Conservation (phyloP, 2,797 vertebrate species). For the Myotis myotis region DNA sequence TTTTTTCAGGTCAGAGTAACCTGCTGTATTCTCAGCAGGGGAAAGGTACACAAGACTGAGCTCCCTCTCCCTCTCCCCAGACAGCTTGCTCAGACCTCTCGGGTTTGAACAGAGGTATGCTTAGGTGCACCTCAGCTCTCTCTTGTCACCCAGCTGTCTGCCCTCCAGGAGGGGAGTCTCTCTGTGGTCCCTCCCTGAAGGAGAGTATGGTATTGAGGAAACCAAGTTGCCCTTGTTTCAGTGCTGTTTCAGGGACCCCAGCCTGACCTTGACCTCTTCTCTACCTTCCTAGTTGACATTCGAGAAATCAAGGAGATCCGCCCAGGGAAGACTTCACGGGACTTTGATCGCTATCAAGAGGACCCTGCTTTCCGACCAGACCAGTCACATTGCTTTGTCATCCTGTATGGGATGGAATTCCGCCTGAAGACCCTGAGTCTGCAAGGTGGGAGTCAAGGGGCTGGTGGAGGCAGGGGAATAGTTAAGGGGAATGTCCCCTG, state of each 20-base stretch:
- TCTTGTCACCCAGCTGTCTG: background rate
- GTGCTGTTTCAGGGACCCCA: background rate
- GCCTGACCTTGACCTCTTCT: background rate
- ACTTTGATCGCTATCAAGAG: constrained; percentile 98
- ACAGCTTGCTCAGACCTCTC: background rate
- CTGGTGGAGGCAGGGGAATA: background rate
- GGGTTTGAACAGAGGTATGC: background rate
- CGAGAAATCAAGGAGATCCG: constrained; percentile 99
- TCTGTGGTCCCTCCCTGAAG: background rate
- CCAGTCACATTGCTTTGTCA: constrained; percentile 94
- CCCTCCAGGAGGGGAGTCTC: background rate
- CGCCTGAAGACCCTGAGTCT: constrained; percentile 97
- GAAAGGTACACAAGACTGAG: background rate
- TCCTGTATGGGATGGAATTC: constrained; percentile 96
- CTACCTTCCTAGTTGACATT: constrained; percentile 91
- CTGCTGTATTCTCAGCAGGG: background rate
- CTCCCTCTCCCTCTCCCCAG: background rate
- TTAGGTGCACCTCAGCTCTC: background rate
- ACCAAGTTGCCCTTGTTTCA: background rate
- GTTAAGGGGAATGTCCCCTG: background rate
- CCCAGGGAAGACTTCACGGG: constrained; percentile 92
- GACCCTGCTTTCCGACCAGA: constrained; percentile 91
- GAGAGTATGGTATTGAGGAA: background rate
- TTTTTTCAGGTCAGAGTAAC: background rate
- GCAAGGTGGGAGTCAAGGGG: constrained; percentile 86